These are phyloP conservation scores for Petrocephalus sullivani DNA, from an alignment of 2,797 vertebrate genomes.

Conservation along the genomic window DNA sequence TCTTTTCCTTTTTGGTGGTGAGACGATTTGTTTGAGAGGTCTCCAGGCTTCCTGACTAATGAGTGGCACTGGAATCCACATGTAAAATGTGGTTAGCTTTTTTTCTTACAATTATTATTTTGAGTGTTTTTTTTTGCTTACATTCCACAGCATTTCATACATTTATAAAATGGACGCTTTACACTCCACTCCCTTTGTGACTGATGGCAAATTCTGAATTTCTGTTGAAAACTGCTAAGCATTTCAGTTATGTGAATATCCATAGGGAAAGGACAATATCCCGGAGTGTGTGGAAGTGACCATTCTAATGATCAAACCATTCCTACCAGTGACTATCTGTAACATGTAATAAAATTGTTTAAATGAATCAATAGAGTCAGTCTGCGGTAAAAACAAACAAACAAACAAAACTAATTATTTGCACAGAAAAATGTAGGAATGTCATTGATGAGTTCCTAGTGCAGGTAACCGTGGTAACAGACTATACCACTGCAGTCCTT, in stretches of 20 bases:
- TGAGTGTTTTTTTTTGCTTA: neutral
- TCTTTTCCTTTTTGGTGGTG: slow-evolving; percentile 31
- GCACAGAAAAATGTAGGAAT: neutral
- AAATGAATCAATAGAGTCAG: neutral
- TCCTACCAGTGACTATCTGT: neutral
- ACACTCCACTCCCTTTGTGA: neutral
- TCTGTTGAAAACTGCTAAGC: neutral
- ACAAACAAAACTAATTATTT: neutral
- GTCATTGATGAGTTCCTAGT: neutral
- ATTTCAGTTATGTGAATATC: neutral
- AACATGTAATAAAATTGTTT: neutral
- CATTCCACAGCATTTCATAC: neutral
- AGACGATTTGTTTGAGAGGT: slow-evolving; percentile 19
- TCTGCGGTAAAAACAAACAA: neutral
- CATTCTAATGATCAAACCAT: neutral
- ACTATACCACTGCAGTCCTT: neutral
- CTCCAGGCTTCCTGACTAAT: slow-evolving; percentile 3
- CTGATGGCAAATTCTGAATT: neutral
- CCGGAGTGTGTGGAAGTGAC: neutral
- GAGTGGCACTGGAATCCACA: neutral
- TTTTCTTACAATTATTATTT: neutral
- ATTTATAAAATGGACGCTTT: neutral
- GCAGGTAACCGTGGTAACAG: neutral
- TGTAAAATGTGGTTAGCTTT: neutral
- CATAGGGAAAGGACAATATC: neutral